These are phyloP conservation scores for Sebastes itinus DNA, from an alignment of 2,797 vertebrate species.

Conservation along the genomic window DNA sequence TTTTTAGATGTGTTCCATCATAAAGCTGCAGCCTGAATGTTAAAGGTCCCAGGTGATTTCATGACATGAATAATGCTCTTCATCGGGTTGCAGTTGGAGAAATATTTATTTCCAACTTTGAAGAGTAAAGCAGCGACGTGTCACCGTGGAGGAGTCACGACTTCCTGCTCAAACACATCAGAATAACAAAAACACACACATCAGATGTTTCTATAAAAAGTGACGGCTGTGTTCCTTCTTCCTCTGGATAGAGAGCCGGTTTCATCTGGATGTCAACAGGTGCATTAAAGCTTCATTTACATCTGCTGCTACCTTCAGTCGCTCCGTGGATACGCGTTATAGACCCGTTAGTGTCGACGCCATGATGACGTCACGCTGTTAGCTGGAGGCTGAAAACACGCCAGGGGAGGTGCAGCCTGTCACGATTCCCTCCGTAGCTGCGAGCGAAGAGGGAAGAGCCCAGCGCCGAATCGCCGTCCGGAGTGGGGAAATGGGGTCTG, in stretches of 20 bases:
- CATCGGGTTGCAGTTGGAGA: slow-evolving; percentile 22
- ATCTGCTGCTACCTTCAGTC: too few relatives aligned
- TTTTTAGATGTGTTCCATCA: slow-evolving; percentile 33
- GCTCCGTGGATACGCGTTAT: too few relatives aligned
- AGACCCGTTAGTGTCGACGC: too few relatives aligned
- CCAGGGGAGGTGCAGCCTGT: too few relatives aligned
- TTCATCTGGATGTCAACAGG: background rate
- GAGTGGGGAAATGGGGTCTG: too few relatives aligned
- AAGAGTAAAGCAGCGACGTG: slow-evolving; percentile 24
- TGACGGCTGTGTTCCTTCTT: background rate
- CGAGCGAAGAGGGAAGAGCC: too few relatives aligned
- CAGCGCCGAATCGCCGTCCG: too few relatives aligned
- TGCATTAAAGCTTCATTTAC: background rate
- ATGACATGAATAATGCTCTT: slow-evolving; percentile 62
- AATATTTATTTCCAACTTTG: slow-evolving; percentile 30
- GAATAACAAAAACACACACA: background rate
- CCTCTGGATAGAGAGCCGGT: too few relatives aligned
- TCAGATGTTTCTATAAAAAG: too few relatives aligned
- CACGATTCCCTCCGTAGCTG: too few relatives aligned
- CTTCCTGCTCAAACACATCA: slow-evolving; percentile 15
- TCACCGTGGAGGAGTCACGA: slow-evolving; percentile 1
- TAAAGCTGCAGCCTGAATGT: slow-evolving; percentile 26
- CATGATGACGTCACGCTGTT: too few relatives aligned
- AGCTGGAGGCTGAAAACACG: too few relatives aligned
- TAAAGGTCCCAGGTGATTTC: slow-evolving; percentile 13